A percentile compares a stretch with the other conserved stretches of the same genome.
Conservation (phyloP, 2,113 vertebrate species). For the Hassar affinis region DNA sequence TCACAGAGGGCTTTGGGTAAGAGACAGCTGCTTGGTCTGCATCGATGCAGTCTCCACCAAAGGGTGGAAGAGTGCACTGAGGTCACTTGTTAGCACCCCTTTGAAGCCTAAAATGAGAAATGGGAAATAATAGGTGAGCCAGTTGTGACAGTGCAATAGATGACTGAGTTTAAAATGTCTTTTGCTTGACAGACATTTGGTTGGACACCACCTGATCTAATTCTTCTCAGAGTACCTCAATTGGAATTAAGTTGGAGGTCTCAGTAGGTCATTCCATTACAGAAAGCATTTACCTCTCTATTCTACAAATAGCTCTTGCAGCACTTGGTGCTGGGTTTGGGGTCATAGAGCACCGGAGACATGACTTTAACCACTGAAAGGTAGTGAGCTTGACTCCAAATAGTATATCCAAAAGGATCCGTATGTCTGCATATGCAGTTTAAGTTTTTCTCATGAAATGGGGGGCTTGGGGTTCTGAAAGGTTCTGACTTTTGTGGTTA, state of each 20-base stretch:
- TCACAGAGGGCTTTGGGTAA: neutral
- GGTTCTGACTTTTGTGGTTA: neutral
- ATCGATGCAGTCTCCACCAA: neutral
- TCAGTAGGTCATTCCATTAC: neutral
- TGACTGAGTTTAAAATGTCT: neutral
- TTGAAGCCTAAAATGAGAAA: neutral
- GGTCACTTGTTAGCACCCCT: neutral
- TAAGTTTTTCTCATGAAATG: neutral
- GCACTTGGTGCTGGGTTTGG: neutral
- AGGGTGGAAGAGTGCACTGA: neutral
- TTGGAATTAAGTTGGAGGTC: neutral
- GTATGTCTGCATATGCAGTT: neutral
- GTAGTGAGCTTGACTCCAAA: neutral
- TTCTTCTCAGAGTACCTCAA: neutral
- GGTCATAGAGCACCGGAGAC: neutral
- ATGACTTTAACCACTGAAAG: neutral
- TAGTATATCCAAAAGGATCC: neutral
- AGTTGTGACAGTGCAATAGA: neutral
- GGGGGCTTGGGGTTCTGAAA: neutral
- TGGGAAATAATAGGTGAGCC: too few relatives aligned
- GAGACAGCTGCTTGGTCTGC: constrained; percentile 3
- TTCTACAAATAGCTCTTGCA: neutral
- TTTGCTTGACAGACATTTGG: neutral
- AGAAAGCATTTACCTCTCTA: constrained; percentile 11
- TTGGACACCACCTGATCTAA: constrained; percentile 9